Percentiles rank a stretch among this genome's conserved stretches.
Evolutionary conservation across 2,888 invertebrate genomes (phyloP).

Genomic region (Clanis bilineata): DNA sequence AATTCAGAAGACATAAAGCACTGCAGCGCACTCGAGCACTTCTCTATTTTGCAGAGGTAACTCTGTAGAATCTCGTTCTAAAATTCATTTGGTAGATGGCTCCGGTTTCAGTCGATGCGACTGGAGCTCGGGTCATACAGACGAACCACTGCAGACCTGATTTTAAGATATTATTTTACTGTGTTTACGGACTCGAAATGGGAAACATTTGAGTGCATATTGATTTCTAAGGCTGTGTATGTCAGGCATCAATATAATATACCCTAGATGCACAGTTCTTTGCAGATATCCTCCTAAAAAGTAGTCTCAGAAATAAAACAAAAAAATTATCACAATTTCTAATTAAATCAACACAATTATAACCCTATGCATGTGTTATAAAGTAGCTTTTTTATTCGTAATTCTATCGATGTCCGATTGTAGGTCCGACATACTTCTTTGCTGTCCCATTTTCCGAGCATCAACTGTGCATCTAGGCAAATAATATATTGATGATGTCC

Average conservation of each 20-base stretch:
- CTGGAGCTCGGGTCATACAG: not conserved
- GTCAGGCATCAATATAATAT: not conserved
- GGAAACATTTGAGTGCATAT: not conserved
- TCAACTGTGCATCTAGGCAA: no score
- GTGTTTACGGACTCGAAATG: not conserved
- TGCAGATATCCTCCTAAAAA: no score
- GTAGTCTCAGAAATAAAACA: no score
- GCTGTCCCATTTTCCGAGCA: no score
- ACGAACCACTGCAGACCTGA: not conserved
- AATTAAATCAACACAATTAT: no score
- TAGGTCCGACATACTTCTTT: no score
- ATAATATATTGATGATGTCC: no score
- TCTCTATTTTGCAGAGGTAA: conserved; percentile 20
- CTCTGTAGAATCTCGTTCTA: conserved; percentile 29
- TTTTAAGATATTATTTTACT: conserved; percentile 7
- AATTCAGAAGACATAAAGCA: not conserved
- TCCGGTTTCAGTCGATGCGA: conserved; percentile 24
- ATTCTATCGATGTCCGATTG: no score
- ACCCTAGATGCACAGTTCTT: no score
- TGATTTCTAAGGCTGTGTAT: not conserved
- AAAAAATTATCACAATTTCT: no score
- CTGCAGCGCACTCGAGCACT: not conserved
- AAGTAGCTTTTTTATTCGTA: no score
- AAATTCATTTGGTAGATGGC: conserved; percentile 51
- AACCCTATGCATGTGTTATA: no score